Conservation (phyloP, 2,797 vertebrate species). For the Acanthis flammea region DNA sequence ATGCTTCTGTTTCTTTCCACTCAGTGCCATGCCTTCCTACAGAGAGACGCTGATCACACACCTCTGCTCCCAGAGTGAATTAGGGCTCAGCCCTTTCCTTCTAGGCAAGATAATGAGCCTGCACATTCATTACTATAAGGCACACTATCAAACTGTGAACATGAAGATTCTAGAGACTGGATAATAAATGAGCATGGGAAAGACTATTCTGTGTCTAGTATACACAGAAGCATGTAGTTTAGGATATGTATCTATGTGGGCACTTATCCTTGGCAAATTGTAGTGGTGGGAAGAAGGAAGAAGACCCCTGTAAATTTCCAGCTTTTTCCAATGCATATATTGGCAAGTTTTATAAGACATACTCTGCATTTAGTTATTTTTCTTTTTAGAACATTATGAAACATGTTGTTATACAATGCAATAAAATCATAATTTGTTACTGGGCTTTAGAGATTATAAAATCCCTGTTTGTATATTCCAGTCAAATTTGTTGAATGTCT, state of each 20-base stretch:
- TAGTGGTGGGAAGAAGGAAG: not conserved
- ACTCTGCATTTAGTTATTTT: not conserved
- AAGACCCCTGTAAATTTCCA: not conserved
- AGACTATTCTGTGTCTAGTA: not conserved
- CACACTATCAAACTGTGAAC: not conserved
- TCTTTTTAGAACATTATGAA: not conserved
- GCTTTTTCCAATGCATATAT: not conserved
- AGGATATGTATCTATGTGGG: not conserved
- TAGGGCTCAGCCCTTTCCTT: not conserved
- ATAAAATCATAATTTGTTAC: not conserved
- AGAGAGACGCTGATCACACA: not conserved
- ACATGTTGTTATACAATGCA: not conserved
- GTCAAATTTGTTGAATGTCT: not conserved
- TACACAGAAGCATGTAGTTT: not conserved
- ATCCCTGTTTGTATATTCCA: not conserved
- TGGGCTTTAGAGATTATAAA: not conserved
- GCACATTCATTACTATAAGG: not conserved
- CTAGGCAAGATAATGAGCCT: not conserved
- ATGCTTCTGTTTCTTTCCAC: not conserved
- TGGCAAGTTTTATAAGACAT: not conserved
- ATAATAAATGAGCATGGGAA: not conserved
- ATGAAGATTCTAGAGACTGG: not conserved
- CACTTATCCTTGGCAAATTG: not conserved
- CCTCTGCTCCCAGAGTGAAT: not conserved
- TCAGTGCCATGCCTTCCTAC: not conserved